Conservation (phyloP, 2,797 vertebrate genomes). For the Gobionotothen gibberifrons region DNA sequence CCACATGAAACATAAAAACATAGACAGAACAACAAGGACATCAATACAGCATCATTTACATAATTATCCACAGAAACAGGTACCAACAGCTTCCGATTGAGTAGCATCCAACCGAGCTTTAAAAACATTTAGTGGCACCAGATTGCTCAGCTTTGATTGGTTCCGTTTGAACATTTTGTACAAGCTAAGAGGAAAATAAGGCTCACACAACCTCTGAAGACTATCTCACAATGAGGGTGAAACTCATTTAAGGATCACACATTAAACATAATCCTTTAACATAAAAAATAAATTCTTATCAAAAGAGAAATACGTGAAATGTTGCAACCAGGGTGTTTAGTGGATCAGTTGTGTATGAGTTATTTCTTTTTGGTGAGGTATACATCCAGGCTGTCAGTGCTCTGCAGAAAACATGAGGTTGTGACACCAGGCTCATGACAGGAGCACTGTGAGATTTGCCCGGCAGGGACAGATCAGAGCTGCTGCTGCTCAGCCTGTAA, state of each 20-base stretch:
- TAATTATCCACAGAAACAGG: no score
- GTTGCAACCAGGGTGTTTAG: neutral
- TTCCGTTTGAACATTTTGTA: slow-evolving; percentile 10
- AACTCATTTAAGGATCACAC: no score
- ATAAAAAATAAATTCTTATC: neutral
- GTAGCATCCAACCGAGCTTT: no score
- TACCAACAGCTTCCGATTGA: no score
- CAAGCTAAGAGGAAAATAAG: neutral
- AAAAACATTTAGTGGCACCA: no score
- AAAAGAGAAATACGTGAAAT: neutral
- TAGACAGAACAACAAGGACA: no score
- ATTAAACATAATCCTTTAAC: neutral
- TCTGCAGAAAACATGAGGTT: slow-evolving; percentile 29
- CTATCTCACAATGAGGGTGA: neutral
- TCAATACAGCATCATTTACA: no score
- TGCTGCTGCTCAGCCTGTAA: slow-evolving; percentile 47
- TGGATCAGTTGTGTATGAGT: neutral
- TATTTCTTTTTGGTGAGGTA: slow-evolving; percentile 9
- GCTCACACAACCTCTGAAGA: slow-evolving; percentile 12
- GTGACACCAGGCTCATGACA: slow-evolving; percentile 53
- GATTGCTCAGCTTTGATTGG: no score
- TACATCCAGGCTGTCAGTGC: slow-evolving; percentile 28
- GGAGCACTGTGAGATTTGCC: slow-evolving; percentile 34
- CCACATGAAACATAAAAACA: no score
- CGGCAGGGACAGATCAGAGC: slow-evolving; percentile 54